Percentiles rank a stretch among this genome's conserved stretches.
Conservation (phyloP, 2,888 invertebrate species). For the Drosophila mimetica region DNA sequence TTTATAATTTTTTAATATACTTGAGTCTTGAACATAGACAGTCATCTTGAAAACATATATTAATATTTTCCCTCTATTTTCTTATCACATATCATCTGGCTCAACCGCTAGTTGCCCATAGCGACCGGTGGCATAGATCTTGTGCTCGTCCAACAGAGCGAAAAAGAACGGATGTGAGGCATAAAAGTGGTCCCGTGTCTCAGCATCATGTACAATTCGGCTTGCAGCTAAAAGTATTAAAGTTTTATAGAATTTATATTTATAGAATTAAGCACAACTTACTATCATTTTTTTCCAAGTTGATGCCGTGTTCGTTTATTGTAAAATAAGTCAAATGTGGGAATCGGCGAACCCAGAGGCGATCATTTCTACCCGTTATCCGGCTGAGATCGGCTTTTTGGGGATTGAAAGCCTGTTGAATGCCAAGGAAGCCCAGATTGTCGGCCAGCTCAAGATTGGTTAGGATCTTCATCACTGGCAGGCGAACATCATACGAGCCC, state of each 20-base stretch:
- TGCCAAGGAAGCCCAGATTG: not conserved
- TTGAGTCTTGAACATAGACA: no score
- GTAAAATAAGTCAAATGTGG: not conserved
- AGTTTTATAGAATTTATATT: no score
- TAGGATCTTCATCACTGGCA: not conserved
- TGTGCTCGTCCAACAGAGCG: not conserved
- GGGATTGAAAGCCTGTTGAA: not conserved
- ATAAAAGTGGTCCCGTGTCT: conserved; percentile 4
- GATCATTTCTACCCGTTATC: not conserved
- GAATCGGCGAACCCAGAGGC: not conserved
- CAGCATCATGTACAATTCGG: not conserved
- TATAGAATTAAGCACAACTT: no score
- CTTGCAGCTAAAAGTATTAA: not conserved
- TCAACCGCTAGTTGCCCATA: conserved; percentile 4
- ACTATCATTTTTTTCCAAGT: not conserved
- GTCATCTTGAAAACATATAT: no score
- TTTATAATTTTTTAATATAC: no score
- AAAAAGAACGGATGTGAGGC: conserved; percentile 16
- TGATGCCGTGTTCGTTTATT: not conserved
- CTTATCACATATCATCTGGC: conserved; percentile 5
- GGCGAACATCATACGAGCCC: not conserved
- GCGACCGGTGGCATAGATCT: conserved; percentile 10
- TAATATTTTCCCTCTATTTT: no score
- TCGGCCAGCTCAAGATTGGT: conserved; percentile 2
- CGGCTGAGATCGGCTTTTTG: not conserved